Evolutionary conservation across 2,888 invertebrate genomes (phyloP).

Genomic region (Melinaea marsaeus): DNA sequence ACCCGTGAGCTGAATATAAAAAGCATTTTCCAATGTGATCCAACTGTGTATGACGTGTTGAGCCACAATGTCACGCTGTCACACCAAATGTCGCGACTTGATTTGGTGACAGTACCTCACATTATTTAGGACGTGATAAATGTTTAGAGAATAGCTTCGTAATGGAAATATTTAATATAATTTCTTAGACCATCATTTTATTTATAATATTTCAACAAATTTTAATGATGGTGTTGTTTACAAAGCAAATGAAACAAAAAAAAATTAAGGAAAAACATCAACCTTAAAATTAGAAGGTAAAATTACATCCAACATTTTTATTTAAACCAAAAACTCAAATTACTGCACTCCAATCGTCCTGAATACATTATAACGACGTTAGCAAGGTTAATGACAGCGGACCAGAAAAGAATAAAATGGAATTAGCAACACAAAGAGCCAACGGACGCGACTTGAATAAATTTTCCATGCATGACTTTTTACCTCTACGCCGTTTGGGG

Average conservation of each 20-base stretch:
- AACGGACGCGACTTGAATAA: constrained; percentile 52
- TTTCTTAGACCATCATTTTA: background rate
- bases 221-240: background rate
- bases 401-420: constrained; percentile 57
- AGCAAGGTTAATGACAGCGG: constrained; percentile 46
- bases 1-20: constrained; percentile 11
- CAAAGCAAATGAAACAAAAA: background rate
- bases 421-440: constrained; percentile 63
- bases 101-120: constrained; percentile 17
- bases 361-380: constrained; percentile 42
- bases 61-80: constrained; percentile 13
- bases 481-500: constrained; percentile 34
- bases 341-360: constrained; percentile 35
- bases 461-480: constrained; percentile 55
- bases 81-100: constrained; percentile 12
- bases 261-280: background rate
- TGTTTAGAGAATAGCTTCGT: background rate
- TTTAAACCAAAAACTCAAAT: constrained; percentile 15
- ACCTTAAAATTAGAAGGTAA: background rate
- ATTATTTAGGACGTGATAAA: constrained; percentile 15
- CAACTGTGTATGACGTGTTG: constrained; percentile 15
- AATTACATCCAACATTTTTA: constrained; percentile 15
- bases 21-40: constrained; percentile 8
- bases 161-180: background rate
- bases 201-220: background rate